phyloP scores from a whole-genome alignment of 1,140 invertebrate genomes.

The Cyclargus thomasi region DNA sequence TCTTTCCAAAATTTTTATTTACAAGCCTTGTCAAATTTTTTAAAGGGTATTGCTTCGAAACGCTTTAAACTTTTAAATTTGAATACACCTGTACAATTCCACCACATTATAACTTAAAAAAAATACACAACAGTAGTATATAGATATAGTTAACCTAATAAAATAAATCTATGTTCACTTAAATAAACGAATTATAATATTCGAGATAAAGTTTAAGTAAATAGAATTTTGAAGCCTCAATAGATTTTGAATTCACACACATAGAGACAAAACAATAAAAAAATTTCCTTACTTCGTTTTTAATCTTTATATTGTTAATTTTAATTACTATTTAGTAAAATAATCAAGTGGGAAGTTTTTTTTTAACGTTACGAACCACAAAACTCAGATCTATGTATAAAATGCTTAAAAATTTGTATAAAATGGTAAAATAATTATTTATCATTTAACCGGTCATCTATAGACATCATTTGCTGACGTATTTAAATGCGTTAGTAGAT shows the following conservation, averaged over 20 bases:
- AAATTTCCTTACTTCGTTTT: background rate
- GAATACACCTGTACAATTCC: background rate
- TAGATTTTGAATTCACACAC: background rate
- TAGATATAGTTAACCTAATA: background rate
- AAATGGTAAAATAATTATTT: too few species aligned
- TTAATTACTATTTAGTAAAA: background rate
- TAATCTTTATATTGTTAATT: background rate
- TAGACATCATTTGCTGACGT: too few species aligned
- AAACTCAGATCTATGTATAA: slow-evolving; percentile 38
- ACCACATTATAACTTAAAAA: too few species aligned
- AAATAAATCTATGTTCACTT: background rate
- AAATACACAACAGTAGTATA: background rate
- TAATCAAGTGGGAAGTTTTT: background rate
- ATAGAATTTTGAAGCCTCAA: slow-evolving; percentile 3
- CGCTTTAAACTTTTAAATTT: background rate
- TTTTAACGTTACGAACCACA: background rate
- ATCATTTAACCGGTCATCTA: too few species aligned
- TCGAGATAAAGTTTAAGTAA: background rate
- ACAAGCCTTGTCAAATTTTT: background rate
- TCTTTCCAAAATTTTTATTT: background rate
- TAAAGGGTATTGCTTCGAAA: background rate
- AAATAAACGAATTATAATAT: background rate
- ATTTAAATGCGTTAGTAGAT: too few species aligned
- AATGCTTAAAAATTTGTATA: slow-evolving; percentile 29
- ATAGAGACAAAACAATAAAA: background rate